These are phyloP conservation scores for Dasypolia templi DNA, from an alignment of 2,888 invertebrate genomes.

Conservation along the genomic window DNA sequence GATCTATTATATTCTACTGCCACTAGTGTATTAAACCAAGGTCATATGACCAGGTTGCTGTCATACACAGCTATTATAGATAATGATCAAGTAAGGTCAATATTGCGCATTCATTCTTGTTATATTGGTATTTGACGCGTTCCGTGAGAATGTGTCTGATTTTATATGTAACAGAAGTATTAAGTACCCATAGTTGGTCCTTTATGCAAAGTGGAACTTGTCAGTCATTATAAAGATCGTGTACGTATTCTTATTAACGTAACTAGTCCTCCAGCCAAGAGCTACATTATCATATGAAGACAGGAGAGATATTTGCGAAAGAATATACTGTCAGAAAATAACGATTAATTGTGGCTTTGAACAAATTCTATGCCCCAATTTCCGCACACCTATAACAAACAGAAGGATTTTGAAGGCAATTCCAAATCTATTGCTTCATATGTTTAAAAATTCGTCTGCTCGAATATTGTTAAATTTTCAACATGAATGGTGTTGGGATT, in stretches of 20 bases:
- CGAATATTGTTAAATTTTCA: background rate
- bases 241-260: conserved; percentile 6
- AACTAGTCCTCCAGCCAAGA: background rate
- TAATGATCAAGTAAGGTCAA: conserved; percentile 70
- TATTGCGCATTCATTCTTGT: conserved; percentile 66
- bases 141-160: conserved; percentile 62
- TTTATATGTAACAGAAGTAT: conserved; percentile 35
- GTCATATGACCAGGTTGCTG: conserved; percentile 62
- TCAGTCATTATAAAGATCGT: conserved; percentile 5
- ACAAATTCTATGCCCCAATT: background rate
- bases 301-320: background rate
- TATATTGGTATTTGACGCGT: conserved; percentile 40
- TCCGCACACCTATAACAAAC: background rate
- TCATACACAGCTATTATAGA: conserved; percentile 69
- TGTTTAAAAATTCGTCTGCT: background rate
- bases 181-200: background rate
- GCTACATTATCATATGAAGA: background rate
- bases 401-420: background rate
- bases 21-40: conserved; percentile 48
- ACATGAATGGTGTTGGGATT: no score
- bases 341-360: background rate
- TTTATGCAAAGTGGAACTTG: conserved; percentile 16
- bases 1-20: conserved; percentile 44
- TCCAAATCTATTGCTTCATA: background rate
- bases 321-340: background rate